Evolutionary conservation across 2,797 vertebrate genomes (phyloP).

Genomic region (Acrossocheilus wenchowensis): DNA sequence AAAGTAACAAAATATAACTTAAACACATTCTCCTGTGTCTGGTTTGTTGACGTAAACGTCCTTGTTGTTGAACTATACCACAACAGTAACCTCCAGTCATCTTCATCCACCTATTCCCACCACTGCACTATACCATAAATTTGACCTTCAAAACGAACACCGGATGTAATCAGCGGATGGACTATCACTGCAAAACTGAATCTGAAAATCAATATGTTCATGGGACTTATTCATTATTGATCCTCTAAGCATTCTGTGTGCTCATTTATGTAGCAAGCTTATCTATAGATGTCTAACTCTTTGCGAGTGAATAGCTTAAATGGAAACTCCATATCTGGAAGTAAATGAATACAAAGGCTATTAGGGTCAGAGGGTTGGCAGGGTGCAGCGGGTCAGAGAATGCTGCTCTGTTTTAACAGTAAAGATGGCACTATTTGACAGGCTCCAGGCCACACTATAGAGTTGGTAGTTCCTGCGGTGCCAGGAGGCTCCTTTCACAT

Average conservation of each 20-base stretch:
- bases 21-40: not conserved
- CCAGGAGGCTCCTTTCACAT: slow-evolving; percentile 68
- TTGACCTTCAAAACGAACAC: slow-evolving; percentile 56
- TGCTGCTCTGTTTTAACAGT: slow-evolving; percentile 43
- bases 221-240: slow-evolving; percentile 62
- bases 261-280: slow-evolving; percentile 41
- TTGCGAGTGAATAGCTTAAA: slow-evolving; percentile 50
- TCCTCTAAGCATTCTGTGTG: slow-evolving; percentile 47
- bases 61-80: not conserved
- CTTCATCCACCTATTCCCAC: slow-evolving; percentile 50
- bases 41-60: not conserved
- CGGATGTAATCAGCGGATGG: slow-evolving; percentile 25
- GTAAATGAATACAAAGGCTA: slow-evolving; percentile 51
- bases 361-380: slow-evolving; percentile 37
- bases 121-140: slow-evolving; percentile 55
- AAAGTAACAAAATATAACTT: not conserved
- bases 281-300: slow-evolving; percentile 38
- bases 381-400: slow-evolving; percentile 47
- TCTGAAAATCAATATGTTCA: slow-evolving; percentile 56
- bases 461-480: slow-evolving; percentile 58
- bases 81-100: slow-evolving; percentile 9
- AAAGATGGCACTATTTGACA: slow-evolving; percentile 26
- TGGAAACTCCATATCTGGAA: slow-evolving; percentile 47
- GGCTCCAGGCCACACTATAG: slow-evolving; percentile 40
- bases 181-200: slow-evolving; percentile 58